Percentiles rank a stretch among this genome's conserved stretches.
phyloP scores from a whole-genome alignment of 92 coral and sea anemone genomes.

The Parazoanthus atlanticus region DNA sequence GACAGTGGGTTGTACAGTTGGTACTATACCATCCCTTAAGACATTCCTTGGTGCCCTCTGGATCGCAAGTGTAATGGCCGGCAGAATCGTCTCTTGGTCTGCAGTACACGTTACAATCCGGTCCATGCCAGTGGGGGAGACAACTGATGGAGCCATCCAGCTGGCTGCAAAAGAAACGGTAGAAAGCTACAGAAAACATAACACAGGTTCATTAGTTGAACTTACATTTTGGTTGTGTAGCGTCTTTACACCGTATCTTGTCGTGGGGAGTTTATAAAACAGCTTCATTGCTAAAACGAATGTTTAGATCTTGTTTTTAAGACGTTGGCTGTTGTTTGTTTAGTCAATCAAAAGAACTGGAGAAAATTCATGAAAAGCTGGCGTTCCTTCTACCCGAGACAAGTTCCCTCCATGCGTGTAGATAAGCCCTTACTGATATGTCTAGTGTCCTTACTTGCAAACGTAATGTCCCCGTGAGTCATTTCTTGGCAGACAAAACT shows the following conservation, averaged over 20 bases:
- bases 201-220: neutral
- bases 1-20: conserved; percentile 67
- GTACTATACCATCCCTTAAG: conserved; percentile 67
- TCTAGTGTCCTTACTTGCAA: conserved; percentile 50
- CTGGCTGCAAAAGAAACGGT: conserved; percentile 12
- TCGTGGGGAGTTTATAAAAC: too few relatives aligned
- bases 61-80: conserved; percentile 79
- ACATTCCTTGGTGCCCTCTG: conserved; percentile 68
- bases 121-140: conserved; percentile 69
- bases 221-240: too few relatives aligned
- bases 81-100: conserved; percentile 51
- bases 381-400: too few relatives aligned
- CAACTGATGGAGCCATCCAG: conserved; percentile 55
- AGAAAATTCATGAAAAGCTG: too few relatives aligned
- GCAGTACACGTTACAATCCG: conserved; percentile 60
- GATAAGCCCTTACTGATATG: neutral
- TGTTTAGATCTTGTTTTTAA: too few relatives aligned
- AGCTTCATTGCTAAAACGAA: too few relatives aligned
- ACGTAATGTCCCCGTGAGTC: conserved; percentile 67
- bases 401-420: neutral
- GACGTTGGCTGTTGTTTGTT: too few relatives aligned
- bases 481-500: conserved; percentile 70
- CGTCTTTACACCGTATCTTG: too few relatives aligned
- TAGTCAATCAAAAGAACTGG: too few relatives aligned
- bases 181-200: neutral